These are phyloP conservation scores for Zalophus californianus DNA, from an alignment of 2,797 vertebrate species.

Conservation along the genomic window DNA sequence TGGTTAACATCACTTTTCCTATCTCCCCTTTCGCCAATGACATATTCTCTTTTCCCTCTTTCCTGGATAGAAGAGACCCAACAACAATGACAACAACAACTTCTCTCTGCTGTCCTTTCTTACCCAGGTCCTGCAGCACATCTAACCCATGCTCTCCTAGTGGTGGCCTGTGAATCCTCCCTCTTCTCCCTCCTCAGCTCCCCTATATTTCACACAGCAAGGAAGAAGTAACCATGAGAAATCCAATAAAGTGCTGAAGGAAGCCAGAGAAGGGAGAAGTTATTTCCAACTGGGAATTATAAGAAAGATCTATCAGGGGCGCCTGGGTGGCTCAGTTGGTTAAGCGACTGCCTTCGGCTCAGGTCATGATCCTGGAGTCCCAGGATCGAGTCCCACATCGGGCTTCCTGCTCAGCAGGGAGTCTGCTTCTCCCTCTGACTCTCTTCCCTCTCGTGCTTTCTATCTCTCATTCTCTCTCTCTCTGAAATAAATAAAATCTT, in stretches of 20 bases:
- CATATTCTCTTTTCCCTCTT: background rate
- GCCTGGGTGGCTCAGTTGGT: no score
- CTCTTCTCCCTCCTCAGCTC: background rate
- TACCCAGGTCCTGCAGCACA: background rate
- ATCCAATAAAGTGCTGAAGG: background rate
- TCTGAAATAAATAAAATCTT: no score
- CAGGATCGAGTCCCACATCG: no score
- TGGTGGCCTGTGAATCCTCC: background rate
- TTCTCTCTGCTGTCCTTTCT: background rate
- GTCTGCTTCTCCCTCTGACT: no score
- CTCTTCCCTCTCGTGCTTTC: no score
- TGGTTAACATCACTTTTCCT: background rate
- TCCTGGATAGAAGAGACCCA: background rate
- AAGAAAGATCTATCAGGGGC: background rate
- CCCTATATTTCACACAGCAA: background rate
- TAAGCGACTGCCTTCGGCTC: no score
- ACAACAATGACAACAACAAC: background rate
- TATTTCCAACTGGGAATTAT: background rate
- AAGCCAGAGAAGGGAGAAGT: background rate
- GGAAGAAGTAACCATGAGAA: background rate
- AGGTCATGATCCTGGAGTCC: no score
- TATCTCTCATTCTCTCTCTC: no score
- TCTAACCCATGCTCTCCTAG: background rate
- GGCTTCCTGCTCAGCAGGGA: no score
- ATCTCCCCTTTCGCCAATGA: background rate